Conservation (phyloP, 2,113 vertebrate species). For the Pan paniscus region DNA sequence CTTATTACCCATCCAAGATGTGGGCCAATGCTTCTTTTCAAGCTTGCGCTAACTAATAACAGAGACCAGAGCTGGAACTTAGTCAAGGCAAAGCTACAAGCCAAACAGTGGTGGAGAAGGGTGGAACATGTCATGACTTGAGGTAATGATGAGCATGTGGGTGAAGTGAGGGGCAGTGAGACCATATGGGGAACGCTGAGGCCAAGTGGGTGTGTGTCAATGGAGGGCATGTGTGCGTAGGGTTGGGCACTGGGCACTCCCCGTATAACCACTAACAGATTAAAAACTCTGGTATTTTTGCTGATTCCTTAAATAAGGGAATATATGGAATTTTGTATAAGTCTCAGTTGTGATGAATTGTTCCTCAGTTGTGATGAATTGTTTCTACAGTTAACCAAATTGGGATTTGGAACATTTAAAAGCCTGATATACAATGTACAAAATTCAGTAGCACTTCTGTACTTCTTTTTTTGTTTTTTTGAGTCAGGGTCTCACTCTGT, state of each 20-base stretch:
- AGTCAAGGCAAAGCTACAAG: background rate
- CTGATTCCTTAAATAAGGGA: background rate
- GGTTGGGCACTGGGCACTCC: background rate
- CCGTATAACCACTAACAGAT: background rate
- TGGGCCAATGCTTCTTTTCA: background rate
- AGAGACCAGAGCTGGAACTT: background rate
- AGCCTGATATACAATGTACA: background rate
- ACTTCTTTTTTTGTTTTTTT: too few relatives aligned
- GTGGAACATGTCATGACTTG: background rate
- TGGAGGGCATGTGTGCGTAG: background rate
- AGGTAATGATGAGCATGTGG: background rate
- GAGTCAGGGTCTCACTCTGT: too few relatives aligned
- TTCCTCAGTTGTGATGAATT: background rate
- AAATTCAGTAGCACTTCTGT: too few relatives aligned
- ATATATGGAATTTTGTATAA: background rate
- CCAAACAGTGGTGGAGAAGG: background rate
- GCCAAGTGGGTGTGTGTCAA: background rate
- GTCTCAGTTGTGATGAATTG: background rate
- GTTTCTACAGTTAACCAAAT: background rate
- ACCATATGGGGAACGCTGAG: background rate
- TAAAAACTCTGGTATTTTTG: background rate
- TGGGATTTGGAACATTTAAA: background rate
- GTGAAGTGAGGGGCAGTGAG: background rate
- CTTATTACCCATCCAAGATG: background rate
- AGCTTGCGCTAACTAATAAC: background rate